Percentiles rank a stretch among this genome's conserved stretches.
These are phyloP conservation scores for Pollimyrus isidori DNA, from an alignment of 2,113 vertebrate species.

Conservation along the genomic window DNA sequence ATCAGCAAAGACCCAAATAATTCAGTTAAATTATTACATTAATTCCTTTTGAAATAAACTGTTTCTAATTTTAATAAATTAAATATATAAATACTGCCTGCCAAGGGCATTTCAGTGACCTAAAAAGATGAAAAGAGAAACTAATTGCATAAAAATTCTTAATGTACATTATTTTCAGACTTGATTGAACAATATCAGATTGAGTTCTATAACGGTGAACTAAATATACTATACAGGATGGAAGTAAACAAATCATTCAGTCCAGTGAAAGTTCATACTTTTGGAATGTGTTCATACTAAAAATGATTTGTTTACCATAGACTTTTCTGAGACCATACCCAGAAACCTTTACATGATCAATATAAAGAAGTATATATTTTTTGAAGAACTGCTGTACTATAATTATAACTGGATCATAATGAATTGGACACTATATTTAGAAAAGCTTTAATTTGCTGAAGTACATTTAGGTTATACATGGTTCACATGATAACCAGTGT, in stretches of 20 bases:
- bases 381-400: background rate
- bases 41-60: constrained; percentile 22
- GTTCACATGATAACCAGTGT: background rate
- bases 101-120: constrained; percentile 37
- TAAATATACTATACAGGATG: background rate
- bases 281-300: background rate
- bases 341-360: background rate
- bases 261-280: background rate
- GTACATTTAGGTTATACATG: constrained; percentile 16
- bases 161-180: constrained; percentile 1
- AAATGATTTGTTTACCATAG: background rate
- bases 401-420: background rate
- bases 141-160: constrained; percentile 21
- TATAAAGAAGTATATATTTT: background rate
- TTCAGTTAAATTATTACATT: constrained; percentile 31
- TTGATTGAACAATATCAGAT: constrained; percentile 26
- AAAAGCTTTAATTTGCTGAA: background rate
- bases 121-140: constrained; percentile 37
- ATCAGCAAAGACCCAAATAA: constrained; percentile 5
- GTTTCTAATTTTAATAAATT: constrained; percentile 32
- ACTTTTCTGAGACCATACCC: background rate
- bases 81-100: constrained; percentile 28
- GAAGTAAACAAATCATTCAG: background rate
- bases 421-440: background rate
- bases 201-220: constrained; percentile 6